Base-by-base conservation (phyloP, 1,140 invertebrate genomes). In the Drosophila obscura region DNA sequence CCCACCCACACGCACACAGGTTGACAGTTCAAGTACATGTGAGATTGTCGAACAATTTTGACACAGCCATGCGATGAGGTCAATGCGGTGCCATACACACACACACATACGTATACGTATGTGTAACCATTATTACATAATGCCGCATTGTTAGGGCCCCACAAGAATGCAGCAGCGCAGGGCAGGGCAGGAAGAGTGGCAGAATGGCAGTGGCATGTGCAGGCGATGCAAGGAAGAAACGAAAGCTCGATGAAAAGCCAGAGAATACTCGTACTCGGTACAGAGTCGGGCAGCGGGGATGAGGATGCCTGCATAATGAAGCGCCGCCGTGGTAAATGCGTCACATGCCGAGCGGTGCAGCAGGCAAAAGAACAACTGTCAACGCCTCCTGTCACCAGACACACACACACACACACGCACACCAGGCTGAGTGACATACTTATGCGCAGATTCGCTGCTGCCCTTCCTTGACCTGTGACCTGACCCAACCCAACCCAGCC, bases 261-360 rank as follows among this genome's bases (percentile, higher is more conserved):
- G 59, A 53, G 56, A 13, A 61, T 56, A 50, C 39, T 26, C 48
- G 68, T 31, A 24, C 15, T 22, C 19, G 19, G 19, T 1, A 19
- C 19, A 1, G n/a, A n/a, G n/a, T n/a, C n/a, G n/a, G n/a, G n/a
- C n/a, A n/a, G n/a, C n/a, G n/a, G n/a, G n/a, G 19, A 19, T 19
- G 68, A 51, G 65, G 65, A 72, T 63, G 68, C 57, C 66, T 83
- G 81, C 76, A 84, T 84, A 84, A 84, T 84, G 73, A 84, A 84
- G 76, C 66, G 72, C 75, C 48, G 72, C 80, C 48, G 65, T 78
- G 80, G 65, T 62, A 69, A 78, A 65, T 83, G 73, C 61, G 69
- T 49, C 71, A 79, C 75, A 83, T 82, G 80, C 58, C 68, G 15
- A 35, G 58, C 49, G 71, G 49, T 71, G 31, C 64, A 31, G 11